phyloP scores from a whole-genome alignment of 2,113 vertebrate species.

The Scartelaos histophorus region DNA sequence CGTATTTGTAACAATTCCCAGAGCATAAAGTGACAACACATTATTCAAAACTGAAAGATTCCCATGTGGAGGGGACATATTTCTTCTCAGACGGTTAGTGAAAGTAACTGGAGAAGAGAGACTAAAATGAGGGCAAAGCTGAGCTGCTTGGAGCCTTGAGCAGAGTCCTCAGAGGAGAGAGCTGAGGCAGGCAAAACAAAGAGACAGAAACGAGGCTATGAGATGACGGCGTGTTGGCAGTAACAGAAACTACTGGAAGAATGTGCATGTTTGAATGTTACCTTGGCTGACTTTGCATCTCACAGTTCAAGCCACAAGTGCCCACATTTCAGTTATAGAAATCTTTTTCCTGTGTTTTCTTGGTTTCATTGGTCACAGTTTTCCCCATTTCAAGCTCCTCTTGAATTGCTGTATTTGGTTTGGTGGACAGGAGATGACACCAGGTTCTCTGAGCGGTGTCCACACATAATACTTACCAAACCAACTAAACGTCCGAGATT shows the following conservation, averaged over 20 bases:
- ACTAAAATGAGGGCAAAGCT: conserved; percentile 53
- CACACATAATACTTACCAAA: too few species aligned
- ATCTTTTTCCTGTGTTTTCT: not conserved
- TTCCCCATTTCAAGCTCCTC: too few species aligned
- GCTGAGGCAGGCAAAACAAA: conserved; percentile 55
- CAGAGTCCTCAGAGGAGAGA: conserved; percentile 28
- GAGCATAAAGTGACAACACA: conserved; percentile 39
- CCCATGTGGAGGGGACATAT: conserved; percentile 50
- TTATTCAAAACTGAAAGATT: conserved; percentile 56
- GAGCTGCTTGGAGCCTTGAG: conserved; percentile 20
- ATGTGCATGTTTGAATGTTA: not conserved
- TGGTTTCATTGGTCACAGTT: too few species aligned
- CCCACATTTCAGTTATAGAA: not conserved
- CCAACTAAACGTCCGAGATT: too few species aligned
- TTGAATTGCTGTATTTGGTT: too few species aligned
- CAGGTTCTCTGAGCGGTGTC: too few species aligned
- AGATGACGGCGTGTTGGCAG: not conserved
- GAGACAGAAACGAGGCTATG: conserved; percentile 19
- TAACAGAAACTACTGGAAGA: not conserved
- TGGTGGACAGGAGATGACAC: too few species aligned
- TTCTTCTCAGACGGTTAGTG: conserved; percentile 28
- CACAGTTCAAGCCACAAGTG: not conserved
- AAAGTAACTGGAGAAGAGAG: conserved; percentile 15
- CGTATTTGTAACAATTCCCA: conserved; percentile 55
- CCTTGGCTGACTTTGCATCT: not conserved